These are phyloP conservation scores for Distichodus sexfasciatus DNA, from an alignment of 2,797 vertebrate species.

Conservation along the genomic window DNA sequence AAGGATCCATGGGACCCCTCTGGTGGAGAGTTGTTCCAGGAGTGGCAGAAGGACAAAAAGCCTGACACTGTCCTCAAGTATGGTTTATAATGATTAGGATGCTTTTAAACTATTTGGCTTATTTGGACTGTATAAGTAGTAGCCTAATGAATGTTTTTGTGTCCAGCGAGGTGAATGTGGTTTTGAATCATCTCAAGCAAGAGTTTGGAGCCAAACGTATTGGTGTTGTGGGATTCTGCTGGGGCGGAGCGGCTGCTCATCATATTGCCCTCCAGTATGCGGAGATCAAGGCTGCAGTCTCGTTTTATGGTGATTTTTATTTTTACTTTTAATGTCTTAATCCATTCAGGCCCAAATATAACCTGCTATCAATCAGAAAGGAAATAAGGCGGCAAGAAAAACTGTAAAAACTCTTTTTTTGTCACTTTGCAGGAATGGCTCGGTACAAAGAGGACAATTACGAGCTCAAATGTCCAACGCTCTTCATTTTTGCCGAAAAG, in stretches of 20 bases:
- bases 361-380: no score
- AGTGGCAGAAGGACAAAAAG: constrained; percentile 75
- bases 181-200: constrained; percentile 74
- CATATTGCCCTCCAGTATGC: constrained; percentile 72
- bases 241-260: constrained; percentile 73
- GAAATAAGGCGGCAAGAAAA: no score
- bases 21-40: constrained; percentile 71
- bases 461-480: constrained; percentile 71
- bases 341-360: no score
- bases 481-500: constrained; percentile 85
- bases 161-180: constrained; percentile 72
- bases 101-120: no score
- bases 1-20: constrained; percentile 75
- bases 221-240: constrained; percentile 77
- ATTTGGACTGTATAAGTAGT: background rate
- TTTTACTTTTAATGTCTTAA: no score
- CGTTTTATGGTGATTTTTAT: constrained; percentile 76
- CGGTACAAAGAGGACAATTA: constrained; percentile 68
- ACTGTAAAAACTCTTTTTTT: no score
- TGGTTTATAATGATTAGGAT: no score
- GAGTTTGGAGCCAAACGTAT: constrained; percentile 67
- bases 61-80: constrained; percentile 79
- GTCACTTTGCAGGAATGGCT: constrained; percentile 74
- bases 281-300: constrained; percentile 75
- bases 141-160: no score